These are phyloP conservation scores for mouse (Mus musculus) DNA, from an alignment of 2,113 vertebrate species.

Conservation along the genomic window GRCm39 chr10:31489501-31490000, in stretches of 20 bases:
- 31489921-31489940: background rate
- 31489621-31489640: background rate
- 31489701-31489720: background rate
- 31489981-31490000: background rate
- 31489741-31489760: background rate
- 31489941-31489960: background rate
- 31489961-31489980: background rate
- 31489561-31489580: background rate
- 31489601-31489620: background rate
- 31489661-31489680: background rate
- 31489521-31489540: background rate
- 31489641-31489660: background rate
- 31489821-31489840: background rate
- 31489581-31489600: background rate
- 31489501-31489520: background rate
- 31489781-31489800: background rate
- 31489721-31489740: background rate
- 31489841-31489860: background rate
- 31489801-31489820: background rate
- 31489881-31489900: background rate
- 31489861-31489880: background rate
- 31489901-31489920: background rate
- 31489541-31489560: background rate
- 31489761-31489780: background rate
- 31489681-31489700: background rate